Percentiles rank a stretch among this genome's conserved stretches.
phyloP scores from a whole-genome alignment of 2,888 invertebrate genomes.

The Smittia aterrima region DNA sequence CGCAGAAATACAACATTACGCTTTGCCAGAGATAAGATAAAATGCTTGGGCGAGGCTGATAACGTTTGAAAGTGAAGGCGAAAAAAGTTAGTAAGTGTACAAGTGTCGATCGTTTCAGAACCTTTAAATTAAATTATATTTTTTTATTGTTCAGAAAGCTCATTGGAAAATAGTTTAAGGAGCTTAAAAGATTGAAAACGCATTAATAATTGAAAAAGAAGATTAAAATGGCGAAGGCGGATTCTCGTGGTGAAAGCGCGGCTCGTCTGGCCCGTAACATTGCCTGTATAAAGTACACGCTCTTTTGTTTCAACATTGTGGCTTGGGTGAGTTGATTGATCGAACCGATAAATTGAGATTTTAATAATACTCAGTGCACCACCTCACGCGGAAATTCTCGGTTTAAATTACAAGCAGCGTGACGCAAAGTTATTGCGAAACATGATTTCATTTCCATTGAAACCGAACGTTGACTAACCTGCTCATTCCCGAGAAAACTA shows the following conservation, averaged over 20 bases:
- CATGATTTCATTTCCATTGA: constrained; percentile 25
- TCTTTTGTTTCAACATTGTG: constrained; percentile 77
- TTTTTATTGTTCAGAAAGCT: no score
- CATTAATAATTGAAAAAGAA: not conserved
- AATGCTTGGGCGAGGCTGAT: constrained; percentile 37
- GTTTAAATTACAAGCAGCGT: not conserved
- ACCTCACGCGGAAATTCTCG: no score
- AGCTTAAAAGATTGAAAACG: not conserved
- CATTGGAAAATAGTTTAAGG: not conserved
- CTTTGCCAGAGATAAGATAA: constrained; percentile 22
- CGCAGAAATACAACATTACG: no score
- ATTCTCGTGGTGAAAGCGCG: constrained; percentile 45
- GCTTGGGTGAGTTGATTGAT: constrained; percentile 66
- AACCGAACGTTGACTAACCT: constrained; percentile 32
- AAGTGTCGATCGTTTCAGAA: constrained; percentile 7
- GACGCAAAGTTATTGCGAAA: constrained; percentile 21
- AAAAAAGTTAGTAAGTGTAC: not conserved
- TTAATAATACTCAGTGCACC: no score
- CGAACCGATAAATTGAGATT: no score
- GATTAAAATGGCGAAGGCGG: constrained; percentile 2
- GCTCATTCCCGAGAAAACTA: constrained; percentile 36
- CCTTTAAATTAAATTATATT: no score
- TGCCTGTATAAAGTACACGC: constrained; percentile 74
- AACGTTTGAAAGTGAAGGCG: not conserved
- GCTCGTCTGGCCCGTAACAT: constrained; percentile 61